Evolutionary conservation across 2,113 vertebrate genomes (phyloP).

Genomic region (Pygoscelis adeliae): DNA sequence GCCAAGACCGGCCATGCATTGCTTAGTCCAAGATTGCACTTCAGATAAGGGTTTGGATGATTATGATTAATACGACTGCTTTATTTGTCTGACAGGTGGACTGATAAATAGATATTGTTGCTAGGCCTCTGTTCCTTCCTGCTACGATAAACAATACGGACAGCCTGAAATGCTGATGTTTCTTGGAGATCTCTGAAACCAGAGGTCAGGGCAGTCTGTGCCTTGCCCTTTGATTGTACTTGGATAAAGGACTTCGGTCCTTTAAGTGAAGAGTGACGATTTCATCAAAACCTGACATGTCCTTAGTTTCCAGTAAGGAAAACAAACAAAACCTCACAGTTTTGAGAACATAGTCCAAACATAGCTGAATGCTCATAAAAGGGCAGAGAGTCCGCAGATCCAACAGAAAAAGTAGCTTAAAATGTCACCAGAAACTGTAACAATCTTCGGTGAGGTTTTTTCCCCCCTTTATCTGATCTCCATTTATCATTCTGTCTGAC

Average conservation of each 20-base stretch:
- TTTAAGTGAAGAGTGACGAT: neutral
- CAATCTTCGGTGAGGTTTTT: neutral
- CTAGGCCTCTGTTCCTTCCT: neutral
- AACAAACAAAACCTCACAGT: conserved; percentile 12
- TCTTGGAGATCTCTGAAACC: neutral
- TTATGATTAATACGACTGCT: neutral
- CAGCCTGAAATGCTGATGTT: neutral
- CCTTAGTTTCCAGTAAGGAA: neutral
- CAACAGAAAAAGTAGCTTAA: neutral
- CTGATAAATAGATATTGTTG: conserved; percentile 19
- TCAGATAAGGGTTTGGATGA: neutral
- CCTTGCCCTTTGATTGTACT: conserved; percentile 9
- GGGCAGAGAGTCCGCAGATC: neutral
- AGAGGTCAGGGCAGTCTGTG: neutral
- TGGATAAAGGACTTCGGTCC: neutral
- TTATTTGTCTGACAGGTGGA: conserved; percentile 11
- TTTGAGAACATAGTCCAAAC: neutral
- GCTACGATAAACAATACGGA: neutral
- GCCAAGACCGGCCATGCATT: neutral
- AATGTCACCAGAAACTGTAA: neutral
- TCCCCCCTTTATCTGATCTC: neutral
- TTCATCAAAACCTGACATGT: neutral
- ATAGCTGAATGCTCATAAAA: neutral
- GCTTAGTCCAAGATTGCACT: neutral
- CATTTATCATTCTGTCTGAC: neutral